Base-by-base conservation (phyloP, 1,140 invertebrate genomes). In the Chrysopa pallens region DNA sequence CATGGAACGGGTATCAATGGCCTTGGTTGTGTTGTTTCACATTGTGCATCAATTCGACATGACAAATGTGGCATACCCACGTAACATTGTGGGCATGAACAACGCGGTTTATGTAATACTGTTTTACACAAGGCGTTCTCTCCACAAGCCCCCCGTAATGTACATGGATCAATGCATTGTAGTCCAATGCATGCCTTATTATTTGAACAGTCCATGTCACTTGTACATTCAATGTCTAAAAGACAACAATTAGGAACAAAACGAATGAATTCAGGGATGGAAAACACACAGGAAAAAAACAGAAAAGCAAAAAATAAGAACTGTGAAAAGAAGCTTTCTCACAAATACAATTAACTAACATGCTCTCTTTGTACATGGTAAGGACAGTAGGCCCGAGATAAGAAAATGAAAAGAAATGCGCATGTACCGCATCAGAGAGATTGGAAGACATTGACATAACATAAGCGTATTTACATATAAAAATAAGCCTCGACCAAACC, bases 131-230 rank as follows among this genome's bases (percentile, higher is more conserved):
- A 67, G 36, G 89, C 87, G 64, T 91, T 89, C 49, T 79, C 70
- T 46, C 89, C 88, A 62, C 88, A 93, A 45, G 81, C 81, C 50
- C 80, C 86, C 50, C 82, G 75, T 50, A 90, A 68, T 51, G 74
- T 78, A 68, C 89, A 93, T 48, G 86, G 88, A 66, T 92, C 85
- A 62, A 84, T 72, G 63, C 89, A 93, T 61, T 79, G 70, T 57
- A 74, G 70, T 65, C 82, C 80, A 62, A 88, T 76, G 72, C 89
- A 93, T 58, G 84, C 82, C 69, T 86, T 84, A 64, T 90, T 84
- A 64, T 80, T 78, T 47, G 84, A 76, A 69, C 89, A 93, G 66
- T 90, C 85, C 68, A 74, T 72, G 72, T 92, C 84, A 62, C 76
- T 80, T 64, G 79, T 79, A 69, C 88, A 92, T 75, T 87, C 80